Evolutionary conservation across 2,113 vertebrate species (phyloP).

Genomic region (Patagioenas fasciata): DNA sequence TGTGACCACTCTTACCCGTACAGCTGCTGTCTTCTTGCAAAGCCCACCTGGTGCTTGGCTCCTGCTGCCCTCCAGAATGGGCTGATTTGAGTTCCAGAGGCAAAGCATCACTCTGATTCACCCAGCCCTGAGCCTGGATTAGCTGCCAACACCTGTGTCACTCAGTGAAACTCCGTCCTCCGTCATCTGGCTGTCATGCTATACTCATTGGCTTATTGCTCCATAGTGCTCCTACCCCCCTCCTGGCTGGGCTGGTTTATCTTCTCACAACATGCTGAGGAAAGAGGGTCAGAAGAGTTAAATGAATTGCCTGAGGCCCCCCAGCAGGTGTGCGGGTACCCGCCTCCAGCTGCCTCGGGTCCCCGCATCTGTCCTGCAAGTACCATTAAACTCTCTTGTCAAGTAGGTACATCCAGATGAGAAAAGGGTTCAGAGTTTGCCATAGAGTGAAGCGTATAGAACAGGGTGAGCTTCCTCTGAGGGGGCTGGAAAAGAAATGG

Average conservation of each 20-base stretch:
- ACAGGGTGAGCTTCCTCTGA: not conserved
- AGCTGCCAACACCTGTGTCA: not conserved
- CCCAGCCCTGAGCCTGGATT: not conserved
- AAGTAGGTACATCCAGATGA: not conserved
- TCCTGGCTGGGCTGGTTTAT: not conserved
- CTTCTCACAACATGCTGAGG: not conserved
- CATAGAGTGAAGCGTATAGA: not conserved
- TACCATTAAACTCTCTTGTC: not conserved
- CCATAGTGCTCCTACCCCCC: not conserved
- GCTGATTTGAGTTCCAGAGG: not conserved
- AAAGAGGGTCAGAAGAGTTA: not conserved
- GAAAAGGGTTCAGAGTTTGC: not conserved
- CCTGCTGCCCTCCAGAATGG: not conserved
- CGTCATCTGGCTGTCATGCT: not conserved
- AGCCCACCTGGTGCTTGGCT: not conserved
- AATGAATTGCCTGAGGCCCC: not conserved
- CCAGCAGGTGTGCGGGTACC: not conserved
- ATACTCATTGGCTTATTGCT: not conserved
- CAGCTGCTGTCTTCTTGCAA: not conserved
- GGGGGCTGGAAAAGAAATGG: not conserved
- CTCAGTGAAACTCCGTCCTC: too few species aligned
- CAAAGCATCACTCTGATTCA: not conserved
- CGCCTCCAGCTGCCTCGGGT: not conserved
- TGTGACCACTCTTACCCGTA: not conserved
- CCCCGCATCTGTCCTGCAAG: not conserved